Base-by-base conservation (phyloP, 2,797 vertebrate species). In the Oryzias dopingdopingensis region DNA sequence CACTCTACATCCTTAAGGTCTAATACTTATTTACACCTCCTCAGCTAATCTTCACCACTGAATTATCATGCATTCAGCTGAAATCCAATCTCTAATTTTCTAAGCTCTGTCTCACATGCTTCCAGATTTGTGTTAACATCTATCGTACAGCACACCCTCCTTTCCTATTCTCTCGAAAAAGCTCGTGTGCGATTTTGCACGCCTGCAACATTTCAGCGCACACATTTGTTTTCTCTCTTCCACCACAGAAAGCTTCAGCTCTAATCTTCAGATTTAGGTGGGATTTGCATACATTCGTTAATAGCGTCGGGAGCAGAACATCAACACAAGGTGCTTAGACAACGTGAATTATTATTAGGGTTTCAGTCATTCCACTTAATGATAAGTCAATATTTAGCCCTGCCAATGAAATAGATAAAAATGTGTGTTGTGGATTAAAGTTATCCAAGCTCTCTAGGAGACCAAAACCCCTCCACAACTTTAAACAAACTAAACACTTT, bases 301-400 rank as follows among this genome's bases (percentile, higher is more conserved):
- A 91, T 81, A 89, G 84, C 81, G 70, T 77, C 72, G 76, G 87
- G 83, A 90, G 89, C 84, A 29, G 69, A 72, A 76, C 79, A 72
- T 82, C 83, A 91, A 90, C 91, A 92, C 86, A 88, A 89, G 91
- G 91, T 91, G 91, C 91, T 92, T 92, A 93, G 86, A 86, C 90
- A 89, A 89, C 76, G 83, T 80, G 89, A 92, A 92, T 92, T 91
- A 92, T 87, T 89, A 89, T 90, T 85, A 90, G 86, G 89, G 91
- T 90, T 91, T 90, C 89, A 91, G 76, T 86, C 87, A 88, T 89
- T 92, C 90, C 91, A 85, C 89, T 92, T 93, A 93, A 93, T 92
- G 91, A 93, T 90, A 91, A 93, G 92, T 92, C 89, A 93, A 93
- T 93, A 93, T 93, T 93, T 93, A 92, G 88, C 80, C 77, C 85